Conservation (phyloP, 2,113 vertebrate genomes). For the Haliaeetus leucogaster region DNA sequence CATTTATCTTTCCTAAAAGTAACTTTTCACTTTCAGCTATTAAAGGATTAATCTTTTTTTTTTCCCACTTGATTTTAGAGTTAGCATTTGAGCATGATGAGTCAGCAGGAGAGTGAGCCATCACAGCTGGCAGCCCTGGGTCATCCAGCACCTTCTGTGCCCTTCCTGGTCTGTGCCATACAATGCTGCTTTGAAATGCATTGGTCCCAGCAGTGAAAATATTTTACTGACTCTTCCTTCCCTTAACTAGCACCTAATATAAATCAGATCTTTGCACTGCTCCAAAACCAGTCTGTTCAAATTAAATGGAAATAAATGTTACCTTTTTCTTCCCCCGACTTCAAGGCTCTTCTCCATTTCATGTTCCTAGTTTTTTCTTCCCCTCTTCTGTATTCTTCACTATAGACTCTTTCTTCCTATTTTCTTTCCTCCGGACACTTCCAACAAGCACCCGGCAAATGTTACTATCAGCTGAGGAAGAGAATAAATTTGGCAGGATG, state of each 20-base stretch:
- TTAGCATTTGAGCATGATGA: neutral
- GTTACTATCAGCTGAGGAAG: neutral
- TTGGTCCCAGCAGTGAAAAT: neutral
- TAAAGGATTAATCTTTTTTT: neutral
- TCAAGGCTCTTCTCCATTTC: neutral
- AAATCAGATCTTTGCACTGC: neutral
- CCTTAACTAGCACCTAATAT: neutral
- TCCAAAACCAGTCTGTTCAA: neutral
- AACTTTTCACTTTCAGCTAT: neutral
- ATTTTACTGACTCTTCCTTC: neutral
- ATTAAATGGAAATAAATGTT: neutral
- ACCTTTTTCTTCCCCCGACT: neutral
- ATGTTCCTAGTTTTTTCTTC: neutral
- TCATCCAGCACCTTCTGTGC: neutral
- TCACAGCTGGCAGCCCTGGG: neutral
- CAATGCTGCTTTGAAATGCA: slow-evolving; percentile 4
- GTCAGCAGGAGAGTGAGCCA: neutral
- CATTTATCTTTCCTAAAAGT: neutral
- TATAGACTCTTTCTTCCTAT: neutral
- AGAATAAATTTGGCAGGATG: neutral
- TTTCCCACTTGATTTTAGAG: neutral
- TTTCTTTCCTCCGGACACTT: neutral
- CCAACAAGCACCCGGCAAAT: neutral
- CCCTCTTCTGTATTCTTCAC: neutral
- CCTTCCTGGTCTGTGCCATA: neutral